Evolutionary conservation across 1,140 invertebrate species (phyloP), one percentile per base, ranked within the genome.

Genomic region (Archivesica marissinica): DNA sequence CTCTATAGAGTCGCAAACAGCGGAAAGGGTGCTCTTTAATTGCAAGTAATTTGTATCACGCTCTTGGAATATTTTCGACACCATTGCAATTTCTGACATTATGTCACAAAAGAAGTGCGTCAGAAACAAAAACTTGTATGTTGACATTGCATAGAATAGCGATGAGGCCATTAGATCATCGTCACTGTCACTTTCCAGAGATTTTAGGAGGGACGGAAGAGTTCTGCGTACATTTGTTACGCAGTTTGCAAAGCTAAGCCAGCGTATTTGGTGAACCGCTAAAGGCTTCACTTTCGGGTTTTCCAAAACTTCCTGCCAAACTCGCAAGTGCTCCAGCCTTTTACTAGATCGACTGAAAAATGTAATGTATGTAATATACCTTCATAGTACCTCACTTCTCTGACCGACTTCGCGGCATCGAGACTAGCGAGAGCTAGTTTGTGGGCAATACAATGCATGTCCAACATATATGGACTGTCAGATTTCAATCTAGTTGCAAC

Each of bases 391-490:
- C 41, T 30, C 6, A 75, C 39, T 75, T 75, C 72, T 52, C 52
- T 47, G n/a, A 75, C 72, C 9, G 72, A 50, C 72, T 75, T 75
- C 20, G 72, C 39, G n/a, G 72, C 72, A 52, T 75, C n/a, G n/a
- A 72, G 56, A 35, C 72, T 74, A 35, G 28, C 47, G 1, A 85
- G 30, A 3, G 70, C 72, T 30, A 76, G 28, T 6, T 20, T 35
- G 28, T 82, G 66, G 3, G 79, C 79, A 28, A 82, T 68, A 74
- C 79, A 82, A 30, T 82, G 79, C 39, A 74, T 68, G 7, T 66
- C 47, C 0, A 76, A 4, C 30, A 66, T 66, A n/a, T 38, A 38
- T 66, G 61, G 61, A 66, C 23, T 66, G 6, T 38, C 61, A 66
- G 61, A 15, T 66, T 66, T 66, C 30, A 66, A 23, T 41, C 33